phyloP scores from a whole-genome alignment of 2,888 invertebrate species.

The Platyscelio sp. region DNA sequence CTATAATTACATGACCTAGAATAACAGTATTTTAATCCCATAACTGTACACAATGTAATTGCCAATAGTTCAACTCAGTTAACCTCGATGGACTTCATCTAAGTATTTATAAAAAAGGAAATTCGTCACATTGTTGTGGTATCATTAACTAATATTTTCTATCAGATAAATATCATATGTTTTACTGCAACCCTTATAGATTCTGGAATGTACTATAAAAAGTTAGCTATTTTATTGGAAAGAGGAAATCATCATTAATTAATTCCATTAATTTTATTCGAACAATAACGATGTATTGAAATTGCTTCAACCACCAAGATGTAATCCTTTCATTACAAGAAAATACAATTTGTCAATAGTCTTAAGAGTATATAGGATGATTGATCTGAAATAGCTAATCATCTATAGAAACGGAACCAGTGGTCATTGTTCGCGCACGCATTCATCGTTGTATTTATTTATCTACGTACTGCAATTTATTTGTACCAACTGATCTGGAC shows the following conservation, averaged over 20 bases:
- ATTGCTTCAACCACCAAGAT: no score
- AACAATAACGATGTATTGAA: no score
- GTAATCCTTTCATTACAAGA: no score
- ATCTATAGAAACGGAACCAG: not conserved
- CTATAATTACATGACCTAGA: constrained; percentile 61
- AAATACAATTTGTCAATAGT: no score
- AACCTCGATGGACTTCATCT: constrained; percentile 60
- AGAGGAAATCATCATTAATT: no score
- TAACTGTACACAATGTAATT: constrained; percentile 70
- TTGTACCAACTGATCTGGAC: constrained; percentile 47
- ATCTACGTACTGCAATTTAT: constrained; percentile 47
- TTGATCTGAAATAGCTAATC: not conserved
- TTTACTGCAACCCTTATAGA: no score
- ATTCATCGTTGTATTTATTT: constrained; percentile 43
- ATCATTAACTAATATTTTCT: constrained; percentile 13
- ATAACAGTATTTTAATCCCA: constrained; percentile 68
- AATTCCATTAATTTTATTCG: no score
- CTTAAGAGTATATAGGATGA: no score
- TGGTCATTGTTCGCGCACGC: constrained; percentile 8
- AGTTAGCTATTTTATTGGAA: no score
- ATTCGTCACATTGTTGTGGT: constrained; percentile 57
- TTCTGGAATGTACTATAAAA: no score
- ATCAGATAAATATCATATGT: no score
- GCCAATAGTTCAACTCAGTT: constrained; percentile 67
- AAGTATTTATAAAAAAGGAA: constrained; percentile 13